Base-by-base conservation (phyloP, 2,797 vertebrate species). In the Ceyx erithaca region DNA sequence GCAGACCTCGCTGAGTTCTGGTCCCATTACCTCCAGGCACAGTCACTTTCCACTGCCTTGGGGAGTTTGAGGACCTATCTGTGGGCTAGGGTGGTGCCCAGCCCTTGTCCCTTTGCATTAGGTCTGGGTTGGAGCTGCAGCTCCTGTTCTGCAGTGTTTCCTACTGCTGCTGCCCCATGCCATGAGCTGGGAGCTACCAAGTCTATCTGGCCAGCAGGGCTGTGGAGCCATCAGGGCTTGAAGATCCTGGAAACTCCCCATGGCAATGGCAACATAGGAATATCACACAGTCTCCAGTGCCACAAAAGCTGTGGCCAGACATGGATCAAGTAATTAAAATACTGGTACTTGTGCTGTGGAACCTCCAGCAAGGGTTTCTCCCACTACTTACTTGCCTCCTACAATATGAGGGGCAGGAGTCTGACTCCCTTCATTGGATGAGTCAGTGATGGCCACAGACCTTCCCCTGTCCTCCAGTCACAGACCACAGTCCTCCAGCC, bases 221-320 rank as follows among this genome's bases (percentile, higher is more conserved):
- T 21, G 20, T 1, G 1, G 35, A 66, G 45, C 28, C 4, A 0
- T 33, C 9, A 6, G 46, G 25, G 45, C 54, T n/a, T 1, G 0
- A 61, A 63, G 57, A 4, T 11, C 25, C 89, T 83, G 49, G 72
- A 78, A 79, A 30, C 21, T 86, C 14, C 49, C 82, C 5, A 7
- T 69, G 31, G 14, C 5, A 31, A 16, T 9, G 35, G 16, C 69
- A 48, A 2, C 6, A 9, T 1, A 4, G 30, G 2, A 4, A 10
- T 87, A 51, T 64, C 9, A 6, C 46, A 16, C 20, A 71, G 49
- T 30, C 22, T 57, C 33, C 33, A 33, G 41, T 12, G 69, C 23
- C 31, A 51, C 57, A 63, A 43, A 58, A 64, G 46, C 23, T 54
- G 22, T 41, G 62, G 30, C 21, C 30, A 78, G 51, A 10, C 23